Evolutionary conservation across 2,113 vertebrate species (phyloP).

Genomic region (Cyrtonyx montezumae): DNA sequence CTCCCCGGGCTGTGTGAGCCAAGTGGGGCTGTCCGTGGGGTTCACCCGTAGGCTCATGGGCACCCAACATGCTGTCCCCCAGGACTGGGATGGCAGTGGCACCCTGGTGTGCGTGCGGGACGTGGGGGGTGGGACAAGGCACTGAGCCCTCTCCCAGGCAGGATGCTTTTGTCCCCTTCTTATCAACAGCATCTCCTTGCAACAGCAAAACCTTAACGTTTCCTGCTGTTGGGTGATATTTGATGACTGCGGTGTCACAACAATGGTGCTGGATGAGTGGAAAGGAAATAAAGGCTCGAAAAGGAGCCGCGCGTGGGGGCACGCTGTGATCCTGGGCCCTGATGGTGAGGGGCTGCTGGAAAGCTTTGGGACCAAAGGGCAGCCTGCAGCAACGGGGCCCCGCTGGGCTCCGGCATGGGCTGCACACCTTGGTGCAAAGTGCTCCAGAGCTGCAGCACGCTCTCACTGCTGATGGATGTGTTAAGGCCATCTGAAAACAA

Average conservation of each 20-base stretch:
- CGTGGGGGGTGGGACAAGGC: accelerated
- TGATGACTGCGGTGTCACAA: slow-evolving; percentile 62
- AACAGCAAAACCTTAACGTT: slow-evolving; percentile 47
- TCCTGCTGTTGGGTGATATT: slow-evolving; percentile 19
- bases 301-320: slow-evolving; percentile 15
- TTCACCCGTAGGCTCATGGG: background rate
- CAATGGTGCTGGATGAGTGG: slow-evolving; percentile 47
- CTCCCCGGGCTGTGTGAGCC: background rate
- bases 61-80: too few species aligned
- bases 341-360: background rate
- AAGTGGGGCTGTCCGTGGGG: background rate
- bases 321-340: background rate
- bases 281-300: slow-evolving; percentile 12
- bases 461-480: background rate
- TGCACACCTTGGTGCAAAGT: background rate
- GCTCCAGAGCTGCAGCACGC: background rate
- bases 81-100: too few species aligned
- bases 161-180: slow-evolving; percentile 29
- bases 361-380: background rate
- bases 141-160: background rate
- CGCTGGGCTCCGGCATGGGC: background rate
- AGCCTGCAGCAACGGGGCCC: background rate
- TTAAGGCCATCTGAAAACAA: background rate
- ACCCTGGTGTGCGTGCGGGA: too few species aligned
- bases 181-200: background rate